Conservation (phyloP, 2,113 vertebrate species). For the Stictonetta naevosa region DNA sequence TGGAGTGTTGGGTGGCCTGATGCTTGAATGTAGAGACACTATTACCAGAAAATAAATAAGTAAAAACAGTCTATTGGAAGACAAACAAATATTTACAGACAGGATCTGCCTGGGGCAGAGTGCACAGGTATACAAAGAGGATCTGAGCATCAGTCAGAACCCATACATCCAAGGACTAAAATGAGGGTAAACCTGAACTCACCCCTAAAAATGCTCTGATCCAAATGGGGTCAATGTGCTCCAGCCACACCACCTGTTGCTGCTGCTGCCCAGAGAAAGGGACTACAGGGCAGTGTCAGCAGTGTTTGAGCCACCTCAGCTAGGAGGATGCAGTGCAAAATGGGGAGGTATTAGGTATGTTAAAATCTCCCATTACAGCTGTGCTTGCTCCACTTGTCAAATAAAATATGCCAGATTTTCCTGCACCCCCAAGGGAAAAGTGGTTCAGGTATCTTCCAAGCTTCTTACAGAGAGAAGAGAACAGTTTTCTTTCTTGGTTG, state of each 20-base stretch:
- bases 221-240: neutral
- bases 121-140: neutral
- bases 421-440: neutral
- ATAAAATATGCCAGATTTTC: neutral
- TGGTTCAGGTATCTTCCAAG: neutral
- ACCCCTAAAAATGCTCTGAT: accelerated
- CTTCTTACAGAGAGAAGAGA: neutral
- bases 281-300: no score
- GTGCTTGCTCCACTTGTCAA: neutral
- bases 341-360: accelerated
- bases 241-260: neutral
- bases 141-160: neutral
- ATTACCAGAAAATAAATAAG: neutral
- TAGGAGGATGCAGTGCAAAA: neutral
- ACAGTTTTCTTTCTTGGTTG: neutral
- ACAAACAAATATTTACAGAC: neutral
- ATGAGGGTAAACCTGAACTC: neutral
- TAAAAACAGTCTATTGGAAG: neutral
- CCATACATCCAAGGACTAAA: accelerated
- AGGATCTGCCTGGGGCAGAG: neutral
- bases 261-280: neutral
- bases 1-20: neutral
- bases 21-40: neutral
- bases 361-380: neutral
- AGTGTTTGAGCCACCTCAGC: neutral